phyloP scores from a whole-genome alignment of 92 coral and sea anemone genomes.

The Umimayanthus chanpuru region DNA sequence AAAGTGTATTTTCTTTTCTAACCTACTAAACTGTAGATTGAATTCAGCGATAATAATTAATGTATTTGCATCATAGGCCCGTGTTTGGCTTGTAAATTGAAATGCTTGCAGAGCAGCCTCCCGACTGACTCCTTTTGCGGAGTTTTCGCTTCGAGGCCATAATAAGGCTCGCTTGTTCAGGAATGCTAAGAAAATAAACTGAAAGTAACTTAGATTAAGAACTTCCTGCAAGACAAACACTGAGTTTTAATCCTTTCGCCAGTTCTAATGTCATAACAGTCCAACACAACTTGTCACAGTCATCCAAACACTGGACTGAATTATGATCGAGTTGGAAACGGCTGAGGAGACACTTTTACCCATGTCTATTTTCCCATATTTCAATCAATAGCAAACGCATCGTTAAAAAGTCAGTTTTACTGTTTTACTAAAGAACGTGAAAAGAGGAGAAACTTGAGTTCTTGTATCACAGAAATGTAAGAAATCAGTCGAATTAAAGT shows the following conservation, averaged over 20 bases:
- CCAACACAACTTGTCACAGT: slow-evolving; percentile 49
- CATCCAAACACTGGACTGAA: slow-evolving; percentile 19
- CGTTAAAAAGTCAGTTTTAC: neutral
- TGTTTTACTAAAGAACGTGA: neutral
- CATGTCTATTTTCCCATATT: neutral
- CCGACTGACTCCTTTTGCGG: neutral
- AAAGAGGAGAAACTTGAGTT: too few species aligned
- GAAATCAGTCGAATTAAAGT: neutral
- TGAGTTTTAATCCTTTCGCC: slow-evolving; percentile 61
- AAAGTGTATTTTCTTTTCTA: slow-evolving; percentile 6
- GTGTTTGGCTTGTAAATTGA: neutral
- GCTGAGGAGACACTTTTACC: neutral
- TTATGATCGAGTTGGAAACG: neutral
- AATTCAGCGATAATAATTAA: neutral
- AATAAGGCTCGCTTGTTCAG: neutral
- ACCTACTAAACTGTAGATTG: slow-evolving; percentile 6
- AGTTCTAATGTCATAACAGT: slow-evolving; percentile 59
- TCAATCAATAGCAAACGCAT: neutral
- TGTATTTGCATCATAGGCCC: neutral
- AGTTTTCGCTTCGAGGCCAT: neutral
- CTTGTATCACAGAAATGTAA: neutral
- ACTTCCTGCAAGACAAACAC: slow-evolving; percentile 46
- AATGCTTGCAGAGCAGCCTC: neutral
- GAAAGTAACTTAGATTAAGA: slow-evolving; percentile 41
- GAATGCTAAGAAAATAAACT: slow-evolving; percentile 21